Evolutionary conservation across 2,113 vertebrate species (phyloP).

Genomic region (Platichthys flesus): DNA sequence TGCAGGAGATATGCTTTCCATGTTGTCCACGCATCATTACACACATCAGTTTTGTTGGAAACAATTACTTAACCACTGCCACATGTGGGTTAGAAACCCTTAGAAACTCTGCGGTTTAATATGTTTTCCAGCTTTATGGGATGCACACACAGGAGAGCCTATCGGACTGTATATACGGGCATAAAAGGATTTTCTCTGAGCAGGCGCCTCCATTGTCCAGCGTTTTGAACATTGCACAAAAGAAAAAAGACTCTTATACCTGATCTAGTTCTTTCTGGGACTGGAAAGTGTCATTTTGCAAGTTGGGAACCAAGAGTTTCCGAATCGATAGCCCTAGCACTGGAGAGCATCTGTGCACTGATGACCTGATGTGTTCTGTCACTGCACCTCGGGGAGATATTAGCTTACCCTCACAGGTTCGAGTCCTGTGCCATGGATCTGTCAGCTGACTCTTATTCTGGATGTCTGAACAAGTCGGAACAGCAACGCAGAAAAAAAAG

Average conservation of each 20-base stretch:
- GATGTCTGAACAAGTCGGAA: not conserved
- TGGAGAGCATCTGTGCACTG: constrained; percentile 20
- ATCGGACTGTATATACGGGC: constrained; percentile 3
- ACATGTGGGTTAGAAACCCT: constrained; percentile 47
- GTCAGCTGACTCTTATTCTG: not conserved
- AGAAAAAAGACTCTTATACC: not conserved
- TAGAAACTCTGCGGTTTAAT: constrained; percentile 21
- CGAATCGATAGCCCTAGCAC: constrained; percentile 23
- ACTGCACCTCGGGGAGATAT: constrained; percentile 3
- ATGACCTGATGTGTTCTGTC: constrained; percentile 1
- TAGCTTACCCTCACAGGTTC: not conserved
- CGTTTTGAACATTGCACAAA: constrained; percentile 4
- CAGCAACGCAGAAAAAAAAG: not conserved
- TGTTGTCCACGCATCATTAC: constrained; percentile 51
- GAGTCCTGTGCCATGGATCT: not conserved
- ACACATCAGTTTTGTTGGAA: constrained; percentile 51
- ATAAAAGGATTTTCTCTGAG: constrained; percentile 28
- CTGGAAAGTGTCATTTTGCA: not conserved
- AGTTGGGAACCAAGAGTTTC: constrained; percentile 11
- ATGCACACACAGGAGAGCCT: constrained; percentile 37
- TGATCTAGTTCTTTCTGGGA: not conserved
- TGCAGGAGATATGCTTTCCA: constrained; percentile 44
- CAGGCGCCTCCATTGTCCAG: constrained; percentile 11
- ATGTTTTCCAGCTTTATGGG: constrained; percentile 43
- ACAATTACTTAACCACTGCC: constrained; percentile 52